Evolutionary conservation across 2,888 invertebrate species (phyloP), one percentile per base, ranked within the genome.

Genomic region (Hypomecis atomaria): DNA sequence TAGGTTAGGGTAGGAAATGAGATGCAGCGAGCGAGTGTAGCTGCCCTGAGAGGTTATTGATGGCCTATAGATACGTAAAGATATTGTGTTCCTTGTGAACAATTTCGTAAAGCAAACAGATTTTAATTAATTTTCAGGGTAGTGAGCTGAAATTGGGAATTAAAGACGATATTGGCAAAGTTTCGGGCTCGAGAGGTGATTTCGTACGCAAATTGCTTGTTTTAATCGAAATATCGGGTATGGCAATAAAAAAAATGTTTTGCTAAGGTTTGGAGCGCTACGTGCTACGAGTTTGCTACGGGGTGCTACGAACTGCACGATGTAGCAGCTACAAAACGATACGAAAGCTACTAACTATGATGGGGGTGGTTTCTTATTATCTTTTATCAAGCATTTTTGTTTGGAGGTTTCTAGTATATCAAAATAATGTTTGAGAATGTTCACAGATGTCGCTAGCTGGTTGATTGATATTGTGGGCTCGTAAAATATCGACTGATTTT

Each of bases 101-200:
- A 62, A 71, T 68, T 65, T 66, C 58, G 58, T 54, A 59, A 72
- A 66, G 70, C 77, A 73, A 75, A 74, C 74, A 73, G 72, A 69
- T 71, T 72, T 66, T 77, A 74, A 77, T 76, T 78, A 73, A 75
- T 73, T 73, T 76, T 66, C 47, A 36, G 63, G 52, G 64, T 52
- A 64, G 63, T 60, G 60, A 52, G 57, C 59, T 60, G 54, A 60
- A 70, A 68, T 66, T 71, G 66, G 66, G 67, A 67, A 73, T 74
- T 75, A 67, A 72, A 70, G 71, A 65, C 59, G 66, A 67, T 76
- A 72, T 76, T 73, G 73, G 65, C 62, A 75, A 75, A 76, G 71
- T 77, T 76, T 65, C 54, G 60, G 66, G 63, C 54, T 49, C 63
- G 62, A 48, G 44, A 54, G 57, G 64, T 57, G 57, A 68, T 62